Evolutionary conservation across 2,113 vertebrate genomes (phyloP).

Genomic region (Ceyx margarethae): DNA sequence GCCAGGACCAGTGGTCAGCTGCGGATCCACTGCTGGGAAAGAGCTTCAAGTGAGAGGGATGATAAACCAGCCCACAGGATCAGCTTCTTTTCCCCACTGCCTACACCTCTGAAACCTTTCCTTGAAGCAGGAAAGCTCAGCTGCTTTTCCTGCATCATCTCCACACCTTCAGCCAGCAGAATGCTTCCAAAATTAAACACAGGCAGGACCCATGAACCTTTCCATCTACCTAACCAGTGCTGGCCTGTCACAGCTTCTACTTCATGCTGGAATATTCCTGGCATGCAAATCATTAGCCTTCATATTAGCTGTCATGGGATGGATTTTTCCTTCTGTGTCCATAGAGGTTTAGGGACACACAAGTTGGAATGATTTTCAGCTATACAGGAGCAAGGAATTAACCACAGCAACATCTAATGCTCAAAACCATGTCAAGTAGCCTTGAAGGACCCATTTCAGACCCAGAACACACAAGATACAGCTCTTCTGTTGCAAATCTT

Average conservation of each 20-base stretch:
- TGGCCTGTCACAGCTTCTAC: background rate
- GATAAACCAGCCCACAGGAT: background rate
- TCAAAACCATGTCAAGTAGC: background rate
- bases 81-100: background rate
- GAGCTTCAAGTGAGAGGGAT: background rate
- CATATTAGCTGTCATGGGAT: background rate
- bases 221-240: background rate
- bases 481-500: background rate
- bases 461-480: background rate
- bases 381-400: background rate
- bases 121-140: background rate
- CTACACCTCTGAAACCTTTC: background rate
- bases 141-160: background rate
- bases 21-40: background rate
- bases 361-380: background rate
- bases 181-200: background rate
- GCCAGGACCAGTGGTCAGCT: background rate
- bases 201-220: background rate
- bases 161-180: background rate
- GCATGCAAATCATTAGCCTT: background rate
- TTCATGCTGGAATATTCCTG: conserved; percentile 12
- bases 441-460: background rate
- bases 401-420: background rate
- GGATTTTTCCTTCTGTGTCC: background rate
- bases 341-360: background rate